Base-by-base conservation (phyloP, 1,140 invertebrate genomes). In the Aphelinus atriplicis region DNA sequence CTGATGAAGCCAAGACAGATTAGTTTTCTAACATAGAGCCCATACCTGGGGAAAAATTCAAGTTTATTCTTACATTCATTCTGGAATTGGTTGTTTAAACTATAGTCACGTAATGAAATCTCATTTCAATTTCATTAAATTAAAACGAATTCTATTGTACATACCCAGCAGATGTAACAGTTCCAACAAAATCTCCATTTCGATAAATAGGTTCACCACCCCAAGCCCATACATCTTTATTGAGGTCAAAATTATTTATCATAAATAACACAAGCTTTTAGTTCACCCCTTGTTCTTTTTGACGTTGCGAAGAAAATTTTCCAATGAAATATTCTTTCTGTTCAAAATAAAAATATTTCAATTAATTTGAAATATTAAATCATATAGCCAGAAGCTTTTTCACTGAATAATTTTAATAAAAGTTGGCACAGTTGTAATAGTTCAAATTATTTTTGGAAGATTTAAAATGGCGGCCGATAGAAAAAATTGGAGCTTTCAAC, bases 141-240 rank as follows among this genome's bases (percentile, higher is more conserved):
- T 7, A 71, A 47, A 61, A 62, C 63, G 7, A 26, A 45, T 47
- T 3, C 3, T 57, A 4, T 68, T 70, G 26, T 63, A 42, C n/a
- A 76, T 92, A 96, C 81, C 92, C 92, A 63, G 92, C 91, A n/a
- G 93, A 94, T 10, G 94, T 95, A 7, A 93, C 91, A 46, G 90
- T 90, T n/a, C 95, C 95, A 62, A 92, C 92, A 85, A 90, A 92
- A 82, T 91, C 88, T 47, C 90, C 90, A 78, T 92, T 90, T 71
- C 91, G 85, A 84, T 92, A 96, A 72, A 96, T 90, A 0, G 94
- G 93, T 83, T 96, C 95, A 56, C 92, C 92, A 56, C 94, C 94
- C 92, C 94, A 95, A 0, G 94, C 92, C 94, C 94, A 95, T 42
- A 93, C 90, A 86, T 95, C 91, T 45, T 89, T 89, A 71, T 95